Conservation (phyloP, 92 coral and sea anemone species). For the Plumapathes pennacea region DNA sequence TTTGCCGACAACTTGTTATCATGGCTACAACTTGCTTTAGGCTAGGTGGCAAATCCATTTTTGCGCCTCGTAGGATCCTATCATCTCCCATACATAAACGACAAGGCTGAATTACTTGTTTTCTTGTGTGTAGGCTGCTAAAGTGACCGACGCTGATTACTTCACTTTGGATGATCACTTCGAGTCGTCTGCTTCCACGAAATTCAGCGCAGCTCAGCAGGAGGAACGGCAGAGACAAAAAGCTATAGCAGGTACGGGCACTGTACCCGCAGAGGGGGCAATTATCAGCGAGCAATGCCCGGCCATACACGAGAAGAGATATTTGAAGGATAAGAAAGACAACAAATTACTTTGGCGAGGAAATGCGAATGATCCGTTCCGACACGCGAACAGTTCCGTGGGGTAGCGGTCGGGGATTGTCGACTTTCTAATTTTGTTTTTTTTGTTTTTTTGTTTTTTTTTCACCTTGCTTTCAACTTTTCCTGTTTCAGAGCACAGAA, state of each 20-base stretch:
- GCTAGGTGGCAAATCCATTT: too few species aligned
- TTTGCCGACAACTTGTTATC: not conserved
- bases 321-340: too few species aligned
- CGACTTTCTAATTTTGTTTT: too few species aligned
- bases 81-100: not conserved
- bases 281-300: too few species aligned
- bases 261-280: too few species aligned
- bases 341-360: too few species aligned
- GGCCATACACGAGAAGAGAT: too few species aligned
- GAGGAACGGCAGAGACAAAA: constrained; percentile 83
- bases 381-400: too few species aligned
- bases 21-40: not conserved
- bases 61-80: too few species aligned
- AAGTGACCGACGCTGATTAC: constrained; percentile 68
- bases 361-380: too few species aligned
- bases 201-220: constrained; percentile 73
- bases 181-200: constrained; percentile 88
- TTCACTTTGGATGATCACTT: constrained; percentile 95
- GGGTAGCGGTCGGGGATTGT: too few species aligned
- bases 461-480: not conserved
- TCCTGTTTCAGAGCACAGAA: constrained; percentile 67
- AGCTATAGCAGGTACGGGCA: constrained; percentile 89
- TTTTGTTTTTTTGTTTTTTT: not conserved
- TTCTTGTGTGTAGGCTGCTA: constrained; percentile 42
- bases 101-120: not conserved